Conservation (phyloP, 2,888 invertebrate species). For the Harpalus rubripes region DNA sequence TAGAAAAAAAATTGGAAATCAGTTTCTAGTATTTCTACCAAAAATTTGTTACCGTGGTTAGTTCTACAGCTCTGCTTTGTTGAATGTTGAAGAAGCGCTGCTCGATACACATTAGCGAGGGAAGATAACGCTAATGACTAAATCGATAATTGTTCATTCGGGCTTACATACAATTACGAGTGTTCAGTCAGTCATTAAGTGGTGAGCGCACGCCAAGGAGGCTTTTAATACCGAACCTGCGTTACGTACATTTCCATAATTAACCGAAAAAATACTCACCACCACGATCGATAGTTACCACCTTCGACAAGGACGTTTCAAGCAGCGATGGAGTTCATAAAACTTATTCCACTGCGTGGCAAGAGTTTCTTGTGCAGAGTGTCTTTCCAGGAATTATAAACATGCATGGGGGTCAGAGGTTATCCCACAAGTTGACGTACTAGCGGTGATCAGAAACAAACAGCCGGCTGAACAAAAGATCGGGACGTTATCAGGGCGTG, state of each 20-base stretch:
- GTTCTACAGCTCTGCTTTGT: neutral
- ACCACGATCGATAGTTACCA: conserved; percentile 15
- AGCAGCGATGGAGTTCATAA: no score
- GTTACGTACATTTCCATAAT: conserved; percentile 63
- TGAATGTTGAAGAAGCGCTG: conserved; percentile 42
- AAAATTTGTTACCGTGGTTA: no score
- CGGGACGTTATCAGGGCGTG: conserved; percentile 50
- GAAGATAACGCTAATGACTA: conserved; percentile 77
- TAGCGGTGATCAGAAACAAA: conserved; percentile 47
- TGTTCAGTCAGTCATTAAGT: conserved; percentile 73
- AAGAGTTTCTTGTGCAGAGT: neutral
- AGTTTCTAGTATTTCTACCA: no score
- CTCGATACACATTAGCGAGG: conserved; percentile 59
- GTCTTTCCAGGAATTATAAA: conserved; percentile 35
- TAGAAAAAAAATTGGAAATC: no score
- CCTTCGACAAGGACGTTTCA: neutral
- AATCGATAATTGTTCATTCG: conserved; percentile 78
- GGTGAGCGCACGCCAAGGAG: conserved; percentile 54
- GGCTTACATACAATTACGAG: conserved; percentile 75
- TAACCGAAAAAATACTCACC: conserved; percentile 54
- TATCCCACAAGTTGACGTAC: conserved; percentile 59
- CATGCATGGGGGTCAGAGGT: conserved; percentile 53
- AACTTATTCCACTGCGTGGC: no score
- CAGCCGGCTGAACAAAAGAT: conserved; percentile 63
- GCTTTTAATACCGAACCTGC: conserved; percentile 41